Evolutionary conservation across 2,113 vertebrate species (phyloP).

Genomic region (Ammodytes dubius): DNA sequence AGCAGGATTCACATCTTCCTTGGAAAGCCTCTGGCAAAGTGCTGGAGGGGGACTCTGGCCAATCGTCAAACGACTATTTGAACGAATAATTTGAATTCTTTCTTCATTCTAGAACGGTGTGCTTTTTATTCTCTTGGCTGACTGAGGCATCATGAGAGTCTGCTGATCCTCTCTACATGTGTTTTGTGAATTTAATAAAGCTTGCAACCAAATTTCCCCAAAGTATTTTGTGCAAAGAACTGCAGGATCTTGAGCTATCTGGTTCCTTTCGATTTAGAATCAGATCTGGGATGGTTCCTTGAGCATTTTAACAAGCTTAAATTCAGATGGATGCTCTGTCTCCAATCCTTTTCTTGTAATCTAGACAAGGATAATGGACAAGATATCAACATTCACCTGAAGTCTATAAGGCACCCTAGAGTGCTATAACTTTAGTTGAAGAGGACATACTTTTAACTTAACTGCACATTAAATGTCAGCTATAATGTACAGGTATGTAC

Average conservation of each 20-base stretch:
- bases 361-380: background rate
- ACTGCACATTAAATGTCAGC: background rate
- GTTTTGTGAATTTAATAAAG: slow-evolving; percentile 40
- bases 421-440: background rate
- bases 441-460: background rate
- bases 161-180: slow-evolving; percentile 6
- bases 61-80: slow-evolving; percentile 21
- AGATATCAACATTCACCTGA: background rate
- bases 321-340: background rate
- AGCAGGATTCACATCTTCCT: slow-evolving; percentile 15
- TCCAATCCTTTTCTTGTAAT: background rate
- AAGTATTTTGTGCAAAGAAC: slow-evolving; percentile 16
- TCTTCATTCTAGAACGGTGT: background rate
- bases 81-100: slow-evolving; percentile 9
- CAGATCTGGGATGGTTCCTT: background rate
- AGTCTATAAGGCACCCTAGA: background rate
- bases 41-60: slow-evolving; percentile 11
- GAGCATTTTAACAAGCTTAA: background rate
- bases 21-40: slow-evolving; percentile 11
- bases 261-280: slow-evolving; percentile 10
- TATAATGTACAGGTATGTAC: background rate
- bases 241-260: background rate
- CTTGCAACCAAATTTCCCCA: slow-evolving; percentile 18
- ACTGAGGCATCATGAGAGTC: slow-evolving; percentile 16
- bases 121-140: background rate